Percentiles rank a stretch among this genome's conserved stretches.
Evolutionary conservation across 2,113 vertebrate genomes (phyloP).

Genomic region (Psittacula cyanocephala): DNA sequence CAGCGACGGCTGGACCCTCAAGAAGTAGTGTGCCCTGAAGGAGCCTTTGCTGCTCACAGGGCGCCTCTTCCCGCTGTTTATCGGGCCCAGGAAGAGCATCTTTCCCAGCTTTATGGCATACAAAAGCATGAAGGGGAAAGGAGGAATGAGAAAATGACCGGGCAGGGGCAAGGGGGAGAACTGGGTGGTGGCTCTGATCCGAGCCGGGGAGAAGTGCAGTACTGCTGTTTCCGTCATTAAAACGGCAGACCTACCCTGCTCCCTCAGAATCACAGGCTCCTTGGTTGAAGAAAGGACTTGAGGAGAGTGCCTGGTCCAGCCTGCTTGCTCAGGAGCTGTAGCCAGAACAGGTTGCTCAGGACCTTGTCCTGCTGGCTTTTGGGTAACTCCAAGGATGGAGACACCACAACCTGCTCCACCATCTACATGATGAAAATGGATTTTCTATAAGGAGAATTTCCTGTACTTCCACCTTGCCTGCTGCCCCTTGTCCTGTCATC

Average conservation of each 20-base stretch:
- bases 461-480: neutral
- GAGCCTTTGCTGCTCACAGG: neutral
- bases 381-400: too few species aligned
- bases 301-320: rapidly evolving
- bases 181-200: neutral
- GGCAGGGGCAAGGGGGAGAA: neutral
- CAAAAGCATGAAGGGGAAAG: neutral
- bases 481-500: neutral
- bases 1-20: neutral
- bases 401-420: neutral
- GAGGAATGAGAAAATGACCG: too few species aligned
- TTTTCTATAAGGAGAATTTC: neutral
- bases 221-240: neutral
- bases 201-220: too few species aligned
- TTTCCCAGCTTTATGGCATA: neutral
- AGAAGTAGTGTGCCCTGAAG: neutral
- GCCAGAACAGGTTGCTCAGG: neutral
- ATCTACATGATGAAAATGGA: neutral
- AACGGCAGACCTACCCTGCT: too few species aligned
- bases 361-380: neutral
- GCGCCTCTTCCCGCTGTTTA: too few species aligned
- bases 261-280: rapidly evolving
- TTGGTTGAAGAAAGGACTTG: too few species aligned
- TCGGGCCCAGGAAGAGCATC: too few species aligned
- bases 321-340: neutral